phyloP scores from a whole-genome alignment of 2,888 invertebrate genomes.

The Digitonthophagus gazella region DNA sequence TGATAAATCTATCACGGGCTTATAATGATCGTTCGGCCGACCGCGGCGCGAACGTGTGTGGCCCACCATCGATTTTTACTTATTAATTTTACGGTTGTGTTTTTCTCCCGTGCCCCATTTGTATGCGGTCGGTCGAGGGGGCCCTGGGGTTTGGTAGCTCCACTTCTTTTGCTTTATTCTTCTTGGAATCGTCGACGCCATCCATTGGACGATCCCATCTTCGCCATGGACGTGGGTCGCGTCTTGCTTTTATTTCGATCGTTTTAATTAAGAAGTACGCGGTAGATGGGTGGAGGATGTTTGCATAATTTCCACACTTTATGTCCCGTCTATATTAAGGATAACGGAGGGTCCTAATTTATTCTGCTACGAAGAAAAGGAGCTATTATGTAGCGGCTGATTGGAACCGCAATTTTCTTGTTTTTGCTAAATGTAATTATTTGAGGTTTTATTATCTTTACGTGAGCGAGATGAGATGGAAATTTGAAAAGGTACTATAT shows the following conservation, averaged over 20 bases:
- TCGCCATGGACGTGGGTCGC: constrained; percentile 8
- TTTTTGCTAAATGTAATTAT: neutral
- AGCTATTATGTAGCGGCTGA: neutral
- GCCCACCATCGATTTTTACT: constrained; percentile 20
- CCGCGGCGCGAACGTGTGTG: constrained; percentile 31
- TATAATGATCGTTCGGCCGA: constrained; percentile 37
- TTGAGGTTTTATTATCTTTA: neutral
- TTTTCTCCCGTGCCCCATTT: constrained; percentile 5
- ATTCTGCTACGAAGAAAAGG: neutral
- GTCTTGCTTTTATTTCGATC: neutral
- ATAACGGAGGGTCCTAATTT: neutral
- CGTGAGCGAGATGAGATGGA: neutral
- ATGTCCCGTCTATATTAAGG: constrained; percentile 5
- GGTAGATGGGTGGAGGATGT: constrained; percentile 11
- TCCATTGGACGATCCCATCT: neutral
- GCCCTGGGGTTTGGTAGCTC: neutral
- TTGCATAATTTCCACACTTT: constrained; percentile 17
- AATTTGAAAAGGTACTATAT: neutral
- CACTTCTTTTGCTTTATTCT: constrained; percentile 13
- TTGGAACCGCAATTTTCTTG: neutral
- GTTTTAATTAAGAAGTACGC: constrained; percentile 15
- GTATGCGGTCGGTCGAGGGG: neutral
- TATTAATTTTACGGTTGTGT: constrained; percentile 17
- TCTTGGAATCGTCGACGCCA: constrained; percentile 7
- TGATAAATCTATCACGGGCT: constrained; percentile 40